phyloP scores from a whole-genome alignment of 2,888 invertebrate genomes.

The Drosophila paranaensis region DNA sequence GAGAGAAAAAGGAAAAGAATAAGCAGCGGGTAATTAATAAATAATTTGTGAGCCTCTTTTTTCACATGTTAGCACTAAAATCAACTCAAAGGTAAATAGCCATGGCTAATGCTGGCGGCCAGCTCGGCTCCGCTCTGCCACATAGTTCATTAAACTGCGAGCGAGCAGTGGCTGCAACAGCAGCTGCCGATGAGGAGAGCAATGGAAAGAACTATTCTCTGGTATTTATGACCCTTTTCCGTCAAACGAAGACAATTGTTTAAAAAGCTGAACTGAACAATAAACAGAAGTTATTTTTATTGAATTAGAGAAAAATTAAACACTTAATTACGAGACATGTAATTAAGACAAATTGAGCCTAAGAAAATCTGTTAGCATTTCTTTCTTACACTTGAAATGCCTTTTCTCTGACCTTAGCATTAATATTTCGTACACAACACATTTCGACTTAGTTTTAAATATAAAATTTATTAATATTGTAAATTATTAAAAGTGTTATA shows the following conservation, averaged over 20 bases:
- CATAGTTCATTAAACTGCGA: constrained; percentile 68
- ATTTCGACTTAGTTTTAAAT: too few relatives aligned
- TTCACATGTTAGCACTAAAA: constrained; percentile 64
- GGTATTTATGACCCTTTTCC: constrained; percentile 52
- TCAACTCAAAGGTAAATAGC: constrained; percentile 61
- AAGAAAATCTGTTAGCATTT: too few relatives aligned
- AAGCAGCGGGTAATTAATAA: constrained; percentile 69
- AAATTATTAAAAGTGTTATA: too few relatives aligned
- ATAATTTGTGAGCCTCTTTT: constrained; percentile 69
- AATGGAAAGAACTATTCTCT: neutral
- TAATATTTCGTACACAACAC: too few relatives aligned
- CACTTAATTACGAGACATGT: neutral
- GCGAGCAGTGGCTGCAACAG: constrained; percentile 27
- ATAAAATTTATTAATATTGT: too few relatives aligned
- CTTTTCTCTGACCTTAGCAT: neutral
- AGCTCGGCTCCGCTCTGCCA: constrained; percentile 7
- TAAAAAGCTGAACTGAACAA: constrained; percentile 24
- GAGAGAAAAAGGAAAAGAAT: neutral
- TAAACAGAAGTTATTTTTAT: constrained; percentile 31
- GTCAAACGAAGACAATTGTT: constrained; percentile 27
- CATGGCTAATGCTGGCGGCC: constrained; percentile 55
- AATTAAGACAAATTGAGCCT: neutral
- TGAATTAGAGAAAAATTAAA: neutral
- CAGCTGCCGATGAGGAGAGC: constrained; percentile 7
- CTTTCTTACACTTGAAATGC: too few relatives aligned